A percentile compares a stretch with the other conserved stretches of the same genome.
Evolutionary conservation across 1,140 invertebrate genomes (phyloP).

Genomic region (Aplysia californica): DNA sequence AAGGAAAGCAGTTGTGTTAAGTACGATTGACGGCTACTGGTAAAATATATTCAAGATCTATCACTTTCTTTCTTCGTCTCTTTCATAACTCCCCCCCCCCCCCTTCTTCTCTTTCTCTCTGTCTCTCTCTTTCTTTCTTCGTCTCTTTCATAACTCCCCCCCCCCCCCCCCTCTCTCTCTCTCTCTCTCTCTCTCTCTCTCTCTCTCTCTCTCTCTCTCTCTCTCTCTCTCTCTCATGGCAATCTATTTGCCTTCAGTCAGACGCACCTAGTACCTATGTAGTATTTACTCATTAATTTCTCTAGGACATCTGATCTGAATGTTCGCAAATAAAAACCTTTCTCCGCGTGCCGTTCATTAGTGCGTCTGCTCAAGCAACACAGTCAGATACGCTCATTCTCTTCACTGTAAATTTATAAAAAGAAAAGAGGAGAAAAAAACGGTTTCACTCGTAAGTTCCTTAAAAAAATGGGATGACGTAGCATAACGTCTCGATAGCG

Average conservation of each 20-base stretch:
- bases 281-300: too few species aligned
- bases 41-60: too few species aligned
- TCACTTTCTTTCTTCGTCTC: neutral
- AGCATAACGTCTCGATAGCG: too few species aligned
- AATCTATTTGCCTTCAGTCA: neutral
- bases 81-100: neutral
- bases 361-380: constrained; percentile 72
- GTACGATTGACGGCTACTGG: too few species aligned
- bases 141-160: neutral
- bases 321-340: too few species aligned
- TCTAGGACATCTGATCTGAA: too few species aligned
- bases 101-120: neutral
- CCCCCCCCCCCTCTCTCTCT: neutral
- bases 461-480: too few species aligned
- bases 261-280: neutral
- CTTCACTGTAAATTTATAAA: neutral
- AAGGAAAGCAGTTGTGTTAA: too few species aligned
- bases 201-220: neutral
- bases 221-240: neutral
- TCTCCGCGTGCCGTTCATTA: neutral
- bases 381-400: constrained; percentile 63
- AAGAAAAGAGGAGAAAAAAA: neutral
- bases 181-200: neutral
- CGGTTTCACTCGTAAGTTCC: too few species aligned
- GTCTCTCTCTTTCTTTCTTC: too few species aligned